Evolutionary conservation across 2,888 invertebrate genomes (phyloP).

Genomic region (Listrodromus nycthemerus): DNA sequence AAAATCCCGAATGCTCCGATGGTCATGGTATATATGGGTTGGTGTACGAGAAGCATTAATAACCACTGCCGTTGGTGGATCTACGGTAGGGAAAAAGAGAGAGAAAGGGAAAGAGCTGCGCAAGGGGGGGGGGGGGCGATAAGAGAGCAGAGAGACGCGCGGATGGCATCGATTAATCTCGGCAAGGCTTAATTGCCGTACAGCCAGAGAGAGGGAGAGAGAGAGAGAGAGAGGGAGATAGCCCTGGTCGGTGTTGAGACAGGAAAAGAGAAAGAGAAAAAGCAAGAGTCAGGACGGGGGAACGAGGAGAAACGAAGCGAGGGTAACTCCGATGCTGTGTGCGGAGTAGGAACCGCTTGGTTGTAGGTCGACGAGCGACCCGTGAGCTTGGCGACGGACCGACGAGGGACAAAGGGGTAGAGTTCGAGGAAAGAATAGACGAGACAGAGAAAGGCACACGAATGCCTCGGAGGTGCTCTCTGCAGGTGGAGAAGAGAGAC

Average conservation of each 20-base stretch:
- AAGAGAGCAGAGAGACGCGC: conserved; percentile 67
- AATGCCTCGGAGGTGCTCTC: conserved; percentile 5
- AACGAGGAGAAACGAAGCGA: conserved; percentile 15
- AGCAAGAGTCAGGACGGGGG: conserved; percentile 23
- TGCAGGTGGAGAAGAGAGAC: conserved; percentile 63
- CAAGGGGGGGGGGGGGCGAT: conserved; percentile 22
- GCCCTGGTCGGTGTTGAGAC: not conserved
- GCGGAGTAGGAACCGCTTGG: conserved; percentile 7
- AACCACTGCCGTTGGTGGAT: conserved; percentile 16
- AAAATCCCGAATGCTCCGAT: not conserved
- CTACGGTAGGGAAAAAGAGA: conserved; percentile 9
- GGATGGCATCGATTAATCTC: conserved; percentile 69
- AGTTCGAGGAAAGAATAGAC: conserved; percentile 20
- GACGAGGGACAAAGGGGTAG: not conserved
- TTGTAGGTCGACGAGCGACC: conserved; percentile 50
- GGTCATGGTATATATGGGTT: not conserved
- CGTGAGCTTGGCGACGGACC: not conserved
- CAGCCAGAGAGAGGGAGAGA: conserved; percentile 32
- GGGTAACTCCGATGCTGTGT: conserved; percentile 10
- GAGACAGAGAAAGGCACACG: conserved; percentile 1
- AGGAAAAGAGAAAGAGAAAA: conserved; percentile 4
- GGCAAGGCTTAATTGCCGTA: conserved; percentile 69
- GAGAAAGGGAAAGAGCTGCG: conserved; percentile 5
- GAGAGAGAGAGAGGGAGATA: conserved; percentile 18
- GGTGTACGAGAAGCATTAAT: conserved; percentile 47